A percentile compares a stretch with the other conserved stretches of the same genome.
Conservation (phyloP, 64 coral and sea anemone species). For the Catalaphyllia jardinei region DNA sequence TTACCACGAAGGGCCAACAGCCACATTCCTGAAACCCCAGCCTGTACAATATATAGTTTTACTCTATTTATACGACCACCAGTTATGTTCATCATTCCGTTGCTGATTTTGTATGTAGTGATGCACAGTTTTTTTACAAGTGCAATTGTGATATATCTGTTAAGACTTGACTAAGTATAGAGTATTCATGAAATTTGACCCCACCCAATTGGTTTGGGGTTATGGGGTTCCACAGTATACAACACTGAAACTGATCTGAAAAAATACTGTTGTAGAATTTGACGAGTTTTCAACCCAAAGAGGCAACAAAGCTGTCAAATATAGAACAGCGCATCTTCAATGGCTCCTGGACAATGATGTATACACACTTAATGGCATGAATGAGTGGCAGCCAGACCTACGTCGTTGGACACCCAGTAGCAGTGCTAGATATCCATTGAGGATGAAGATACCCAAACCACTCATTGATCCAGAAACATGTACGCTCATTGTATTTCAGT, state of each 20-base stretch:
- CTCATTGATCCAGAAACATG: slow-evolving; percentile 72
- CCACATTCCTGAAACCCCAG: too few relatives aligned
- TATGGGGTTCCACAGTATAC: not conserved
- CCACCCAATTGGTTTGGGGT: too few relatives aligned
- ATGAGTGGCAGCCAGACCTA: slow-evolving; percentile 50
- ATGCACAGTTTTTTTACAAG: too few relatives aligned
- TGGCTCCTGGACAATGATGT: slow-evolving; percentile 87
- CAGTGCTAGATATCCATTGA: slow-evolving; percentile 76
- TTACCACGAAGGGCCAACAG: too few relatives aligned
- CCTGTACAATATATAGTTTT: too few relatives aligned
- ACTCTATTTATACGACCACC: too few relatives aligned
- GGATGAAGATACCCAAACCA: slow-evolving; percentile 43
- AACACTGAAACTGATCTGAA: not conserved
- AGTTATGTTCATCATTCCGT: too few relatives aligned
- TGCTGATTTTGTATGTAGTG: too few relatives aligned
- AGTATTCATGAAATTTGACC: too few relatives aligned
- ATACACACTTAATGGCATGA: slow-evolving; percentile 33
- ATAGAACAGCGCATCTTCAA: slow-evolving; percentile 76
- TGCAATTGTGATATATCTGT: too few relatives aligned
- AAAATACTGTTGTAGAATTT: slow-evolving; percentile 50
- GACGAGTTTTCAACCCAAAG: slow-evolving; percentile 53
- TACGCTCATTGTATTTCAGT: not conserved
- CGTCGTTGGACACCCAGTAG: slow-evolving; percentile 55
- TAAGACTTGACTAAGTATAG: too few relatives aligned
- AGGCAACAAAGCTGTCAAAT: slow-evolving; percentile 66